These are phyloP conservation scores for human DNA, from an alignment of 2,113 vertebrate species.

Conservation along the genomic window GRCh38 chr9:101743001-101743500, in stretches of 20 bases:
- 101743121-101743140: neutral
- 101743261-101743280: conserved; percentile 25
- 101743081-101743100: neutral
- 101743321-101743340: neutral
- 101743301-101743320: neutral
- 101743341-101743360: neutral
- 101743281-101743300: neutral
- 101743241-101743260: neutral
- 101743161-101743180: neutral
- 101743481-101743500: conserved; percentile 10
- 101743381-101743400: conserved; percentile 14
- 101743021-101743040: neutral
- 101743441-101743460: conserved; percentile 20
- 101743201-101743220: conserved; percentile 48
- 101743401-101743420: conserved; percentile 16
- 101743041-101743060: neutral
- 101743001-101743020: neutral
- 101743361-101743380: neutral
- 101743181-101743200: neutral
- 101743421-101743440: neutral
- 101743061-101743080: neutral
- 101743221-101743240: conserved; percentile 55
- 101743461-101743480: neutral
- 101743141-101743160: conserved; percentile 17
- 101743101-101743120: neutral